Evolutionary conservation across 2,888 invertebrate genomes (phyloP), one percentile per base, ranked within the genome.

Genomic region (Trichacis sp.): DNA sequence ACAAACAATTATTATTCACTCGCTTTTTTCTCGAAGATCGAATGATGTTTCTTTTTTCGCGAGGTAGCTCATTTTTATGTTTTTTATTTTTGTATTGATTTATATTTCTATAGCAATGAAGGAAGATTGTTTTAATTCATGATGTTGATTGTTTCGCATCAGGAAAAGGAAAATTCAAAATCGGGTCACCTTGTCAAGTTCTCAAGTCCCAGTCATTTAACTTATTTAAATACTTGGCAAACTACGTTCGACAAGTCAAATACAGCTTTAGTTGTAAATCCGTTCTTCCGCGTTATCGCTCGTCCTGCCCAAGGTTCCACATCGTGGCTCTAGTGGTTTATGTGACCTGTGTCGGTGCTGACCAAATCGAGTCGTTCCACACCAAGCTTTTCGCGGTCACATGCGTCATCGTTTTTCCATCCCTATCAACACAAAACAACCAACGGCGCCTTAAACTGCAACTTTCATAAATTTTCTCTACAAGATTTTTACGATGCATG

Each of bases 191-290:
- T 11, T 6, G 36, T 36, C 11, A 11, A 36, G 14, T 36, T 12
- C 14, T 12, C 5, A 36, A 3, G 36, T 12, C 11, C n/a, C n/a
- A 36, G n/a, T 4, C 11, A 11, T 11, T 36, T 11, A 12, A 36
- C 36, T 36, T 12, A 12, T 36, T 36, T 4, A 11, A 12, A 60
- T 56, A 45, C 56, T 45, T 49, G 40, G 20, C 56, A 48, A 61
- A 61, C 54, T 61, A 52, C 51, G 51, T 65, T 61, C 57, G 57
- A 46, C 61, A 65, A 65, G 61, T 56, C 65, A 61, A 65, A 65
- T 47, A 54, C 53, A 61, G 53, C 57, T 59, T 8, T 29, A 36
- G 54, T 50, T 61, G 40, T 30, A 20, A 36, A 54, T 17, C 52
- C 52, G 48, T 51, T 55, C 58, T 60, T 65, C 58, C 57, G 48